These are phyloP conservation scores for Lagria hirta DNA, from an alignment of 2,888 invertebrate genomes.

Conservation along the genomic window DNA sequence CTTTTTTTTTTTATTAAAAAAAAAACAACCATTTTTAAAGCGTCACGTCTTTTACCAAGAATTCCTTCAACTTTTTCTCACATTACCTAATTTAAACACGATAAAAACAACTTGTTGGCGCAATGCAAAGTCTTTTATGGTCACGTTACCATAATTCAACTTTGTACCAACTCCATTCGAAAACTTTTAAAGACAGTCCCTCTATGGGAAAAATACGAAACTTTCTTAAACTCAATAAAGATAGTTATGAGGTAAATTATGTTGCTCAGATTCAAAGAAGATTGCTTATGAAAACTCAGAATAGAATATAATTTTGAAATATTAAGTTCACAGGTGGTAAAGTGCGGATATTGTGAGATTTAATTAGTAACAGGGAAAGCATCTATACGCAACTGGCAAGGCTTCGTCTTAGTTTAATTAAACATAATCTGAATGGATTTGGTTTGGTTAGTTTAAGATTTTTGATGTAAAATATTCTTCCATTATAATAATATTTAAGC, in stretches of 20 bases:
- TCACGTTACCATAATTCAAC: conserved; percentile 9
- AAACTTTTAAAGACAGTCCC: conserved; percentile 2
- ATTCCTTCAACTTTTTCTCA: no score
- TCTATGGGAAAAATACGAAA: conserved; percentile 12
- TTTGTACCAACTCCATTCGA: conserved; percentile 5
- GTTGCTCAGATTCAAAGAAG: conserved; percentile 9
- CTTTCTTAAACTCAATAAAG: conserved; percentile 8
- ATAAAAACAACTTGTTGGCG: conserved; percentile 3
- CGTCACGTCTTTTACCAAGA: no score
- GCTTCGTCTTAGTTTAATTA: no score
- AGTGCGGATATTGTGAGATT: conserved; percentile 12
- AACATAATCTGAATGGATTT: no score
- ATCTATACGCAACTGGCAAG: no score
- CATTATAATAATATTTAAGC: no score
- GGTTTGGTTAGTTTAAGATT: no score
- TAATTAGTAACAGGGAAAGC: conserved; percentile 10
- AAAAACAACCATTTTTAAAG: conserved; percentile 6
- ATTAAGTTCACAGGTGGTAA: conserved; percentile 10
- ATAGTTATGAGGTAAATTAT: conserved; percentile 9
- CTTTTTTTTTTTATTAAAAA: conserved; percentile 10
- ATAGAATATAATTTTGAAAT: conserved; percentile 8
- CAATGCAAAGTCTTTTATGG: conserved; percentile 3
- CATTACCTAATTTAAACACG: no score
- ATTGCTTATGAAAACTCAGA: conserved; percentile 1
- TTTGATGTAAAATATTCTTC: no score